A percentile compares a stretch with the other conserved stretches of the same genome.
Conservation (phyloP, 1,140 invertebrate species). For the Euborellia annulipes region DNA sequence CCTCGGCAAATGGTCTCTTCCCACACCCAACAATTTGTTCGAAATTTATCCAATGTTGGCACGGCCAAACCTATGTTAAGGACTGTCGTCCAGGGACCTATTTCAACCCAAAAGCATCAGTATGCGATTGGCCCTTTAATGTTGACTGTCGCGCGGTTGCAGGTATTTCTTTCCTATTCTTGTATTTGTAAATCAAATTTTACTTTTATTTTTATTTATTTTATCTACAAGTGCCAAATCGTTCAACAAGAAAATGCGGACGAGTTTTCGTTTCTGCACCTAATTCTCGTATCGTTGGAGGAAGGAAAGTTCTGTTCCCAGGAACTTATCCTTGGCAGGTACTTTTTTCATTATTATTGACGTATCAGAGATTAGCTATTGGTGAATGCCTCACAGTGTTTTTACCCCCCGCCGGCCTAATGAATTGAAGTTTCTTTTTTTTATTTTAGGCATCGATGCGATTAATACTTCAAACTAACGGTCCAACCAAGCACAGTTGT, state of each 20-base stretch:
- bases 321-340: conserved; percentile 70
- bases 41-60: conserved; percentile 47
- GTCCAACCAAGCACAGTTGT: conserved; percentile 49
- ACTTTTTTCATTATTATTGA: too few relatives aligned
- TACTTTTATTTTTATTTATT: too few relatives aligned
- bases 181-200: too few relatives aligned
- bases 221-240: too few relatives aligned
- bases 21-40: conserved; percentile 43
- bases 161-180: too few relatives aligned
- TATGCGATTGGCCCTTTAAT: conserved; percentile 45
- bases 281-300: too few relatives aligned
- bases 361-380: too few relatives aligned
- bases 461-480: conserved; percentile 32
- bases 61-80: conserved; percentile 38
- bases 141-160: conserved; percentile 28
- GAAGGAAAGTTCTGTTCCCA: too few relatives aligned
- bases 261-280: too few relatives aligned
- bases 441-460: conserved; percentile 47
- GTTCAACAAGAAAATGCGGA: too few relatives aligned
- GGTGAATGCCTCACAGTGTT: neutral
- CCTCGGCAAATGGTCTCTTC: conserved; percentile 29
- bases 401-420: neutral
- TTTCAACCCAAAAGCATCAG: conserved; percentile 35
- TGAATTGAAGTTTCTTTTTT: neutral
- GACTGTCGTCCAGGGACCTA: conserved; percentile 49